Evolutionary conservation across 2,113 vertebrate genomes (phyloP), one percentile per base, ranked within the genome.

Genomic region (Clupea harengus): DNA sequence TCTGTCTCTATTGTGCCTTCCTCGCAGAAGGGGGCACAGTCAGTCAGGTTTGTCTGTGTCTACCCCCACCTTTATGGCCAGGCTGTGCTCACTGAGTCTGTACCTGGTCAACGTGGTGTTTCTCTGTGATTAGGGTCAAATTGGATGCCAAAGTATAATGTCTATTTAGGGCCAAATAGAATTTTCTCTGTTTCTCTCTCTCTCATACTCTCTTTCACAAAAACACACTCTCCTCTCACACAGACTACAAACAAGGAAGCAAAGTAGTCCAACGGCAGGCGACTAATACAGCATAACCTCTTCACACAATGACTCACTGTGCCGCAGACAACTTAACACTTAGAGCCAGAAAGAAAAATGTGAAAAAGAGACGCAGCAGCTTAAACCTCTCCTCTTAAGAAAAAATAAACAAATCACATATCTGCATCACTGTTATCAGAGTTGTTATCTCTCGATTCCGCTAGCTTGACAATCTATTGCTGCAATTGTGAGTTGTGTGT

Each of bases 111-210:
- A 39, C 39, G 39, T 39, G 39, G 39, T 39, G 39, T 39, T 39
- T 39, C 39, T 39, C 39, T 39, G 39, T 39, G 39, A 39, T 39
- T 39, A 39, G 39, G 39, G 39, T 39, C 39, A 39, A 39, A 39
- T 39, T 39, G 39, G 39, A 39, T 39, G 39, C 39, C 2, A 1
- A 39, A 39, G 39, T 39, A 39, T 39, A 39, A 39, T 39, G 39
- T 39, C 39, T 39, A 39, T 39, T 39, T 39, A 39, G 39, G 39
- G 39, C 39, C 39, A 39, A 39, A 39, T 39, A 39, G 39, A 39
- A 39, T 39, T 39, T 39, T 92, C 92, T 54, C 25, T 72, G 22
- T 45, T 57, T 25, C 20, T 84, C 75, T 8, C n/a, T 75, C 1
- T 50, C 60, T 67, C 60, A 20, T 67, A 9, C n/a, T 67, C 22